Base-by-base conservation (phyloP, 2,113 vertebrate genomes). In the Paradisaea rubra region DNA sequence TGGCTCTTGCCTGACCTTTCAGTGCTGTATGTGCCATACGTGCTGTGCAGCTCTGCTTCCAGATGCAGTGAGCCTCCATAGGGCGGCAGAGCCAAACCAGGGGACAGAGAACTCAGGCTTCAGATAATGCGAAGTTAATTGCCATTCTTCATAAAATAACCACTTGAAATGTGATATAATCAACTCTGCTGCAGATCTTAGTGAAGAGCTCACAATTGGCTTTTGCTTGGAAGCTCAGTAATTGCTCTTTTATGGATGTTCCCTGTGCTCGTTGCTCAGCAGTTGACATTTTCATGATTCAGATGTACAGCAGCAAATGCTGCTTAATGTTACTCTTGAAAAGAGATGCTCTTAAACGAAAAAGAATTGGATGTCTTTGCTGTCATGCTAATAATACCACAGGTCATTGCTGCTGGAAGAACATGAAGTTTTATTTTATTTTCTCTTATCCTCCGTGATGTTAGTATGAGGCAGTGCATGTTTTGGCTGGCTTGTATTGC, bases 211-310 rank as follows among this genome's bases (percentile, higher is more conserved):
- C 15, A 21, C n/a, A 24, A 69, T 39, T 49, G 44, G 22, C 22
- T 89, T 96, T 93, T 93, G 52, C 81, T 89, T 84, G 52, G 73
- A 52, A 84, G 61, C 85, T 95, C 70, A 80, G 74, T 96, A 95
- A 95, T 95, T 94, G 91, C 60, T 91, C 80, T 78, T 84, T 86
- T 71, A 44, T 68, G 52, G 65, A 56, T 53, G 49, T 77, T 69
- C 13, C 66, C 14, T 18, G 14, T 54, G n/a, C 63, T 81, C 45
- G 8, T 85, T 78, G 27, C 20, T 81, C 49, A 10, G 44, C 76
- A 81, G 66, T 94, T 82, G 94, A 33, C 49, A 87, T 93, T 91
- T 87, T 66, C 44, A 54, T 49, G 47, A 66, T 66, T 86, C 13
- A 18, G 33, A 72, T 45, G 53, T 65, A 52, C 65, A 45, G 39